A percentile compares a stretch with the other conserved stretches of the same genome.
Evolutionary conservation across 2,888 invertebrate genomes (phyloP).

Genomic region (Eupelmus urozonus): DNA sequence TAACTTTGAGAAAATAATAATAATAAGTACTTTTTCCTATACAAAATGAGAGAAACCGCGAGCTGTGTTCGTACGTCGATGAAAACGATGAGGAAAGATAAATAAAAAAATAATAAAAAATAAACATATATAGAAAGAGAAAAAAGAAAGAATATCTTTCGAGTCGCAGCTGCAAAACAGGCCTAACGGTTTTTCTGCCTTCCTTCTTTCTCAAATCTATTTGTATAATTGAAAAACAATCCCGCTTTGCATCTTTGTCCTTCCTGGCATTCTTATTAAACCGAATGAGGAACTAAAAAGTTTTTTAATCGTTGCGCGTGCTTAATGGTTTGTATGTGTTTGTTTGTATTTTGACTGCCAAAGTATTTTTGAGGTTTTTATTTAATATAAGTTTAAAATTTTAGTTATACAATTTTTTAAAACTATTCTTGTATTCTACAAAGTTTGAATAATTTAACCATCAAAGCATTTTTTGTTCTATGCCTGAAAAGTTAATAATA

Average conservation of each 20-base stretch:
- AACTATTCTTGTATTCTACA: too few relatives aligned
- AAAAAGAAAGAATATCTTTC: constrained; percentile 8
- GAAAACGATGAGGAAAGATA: constrained; percentile 10
- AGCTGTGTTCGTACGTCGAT: constrained; percentile 40
- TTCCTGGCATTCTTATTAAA: too few relatives aligned
- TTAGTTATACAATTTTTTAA: too few relatives aligned
- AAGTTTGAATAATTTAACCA: too few relatives aligned
- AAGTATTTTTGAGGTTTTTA: too few relatives aligned
- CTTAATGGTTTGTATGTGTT: constrained; percentile 14
- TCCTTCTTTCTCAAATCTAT: not conserved
- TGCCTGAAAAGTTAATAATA: too few relatives aligned
- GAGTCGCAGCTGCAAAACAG: constrained; percentile 16
- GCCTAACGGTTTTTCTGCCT: constrained; percentile 39
- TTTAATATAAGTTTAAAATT: too few relatives aligned
- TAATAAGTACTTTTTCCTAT: constrained; percentile 38
- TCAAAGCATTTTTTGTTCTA: too few relatives aligned
- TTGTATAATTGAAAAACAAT: too few relatives aligned
- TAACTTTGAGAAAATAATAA: constrained; percentile 4
- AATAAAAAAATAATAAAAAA: constrained; percentile 2
- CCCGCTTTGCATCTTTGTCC: too few relatives aligned
- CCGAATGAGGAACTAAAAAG: not conserved
- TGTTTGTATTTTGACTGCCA: constrained; percentile 14
- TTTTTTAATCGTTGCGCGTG: not conserved
- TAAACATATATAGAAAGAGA: not conserved
- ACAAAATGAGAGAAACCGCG: constrained; percentile 45